Base-by-base conservation (phyloP, 1,140 invertebrate genomes). In the Protaetia brevitarsis region DNA sequence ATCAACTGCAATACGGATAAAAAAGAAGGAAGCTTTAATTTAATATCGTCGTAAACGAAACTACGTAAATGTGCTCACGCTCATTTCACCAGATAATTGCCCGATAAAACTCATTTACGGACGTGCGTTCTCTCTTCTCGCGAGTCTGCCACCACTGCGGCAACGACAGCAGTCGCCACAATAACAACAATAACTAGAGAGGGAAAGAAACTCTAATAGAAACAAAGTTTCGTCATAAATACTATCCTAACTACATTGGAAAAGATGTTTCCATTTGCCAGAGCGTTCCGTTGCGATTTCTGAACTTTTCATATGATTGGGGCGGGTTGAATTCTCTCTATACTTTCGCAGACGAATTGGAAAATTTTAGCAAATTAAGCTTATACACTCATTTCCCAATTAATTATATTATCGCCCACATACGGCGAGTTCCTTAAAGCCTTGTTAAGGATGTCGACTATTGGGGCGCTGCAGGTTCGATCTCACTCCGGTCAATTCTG, bases 221-320 rank as follows among this genome's bases (percentile, higher is more conserved):
- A 51, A 51, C 41, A 51, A 51, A 51, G 41, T 51, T 51, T 51
- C 41, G 41, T 51, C 41, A 51, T 51, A 51, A 51, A 51, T 51
- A 51, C 41, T 10, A 23, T 23, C 41, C 41, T 51, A 51, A 51
- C 41, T 51, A 23, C 41, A n/a, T 19, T 51, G 4, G 16, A 23
- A 19, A 51, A 51, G 41, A 51, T 51, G 41, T 51, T 23, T 21
- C 41, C 41, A 34, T 7, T 19, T n/a, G n/a, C n/a, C n/a, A n/a
- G n/a, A n/a, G n/a, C n/a, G n/a, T n/a, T n/a, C n/a, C n/a, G n/a
- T n/a, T n/a, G n/a, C n/a, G n/a, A n/a, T n/a, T n/a, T n/a, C n/a
- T n/a, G n/a, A n/a, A n/a, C n/a, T n/a, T n/a, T n/a, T n/a, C n/a
- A n/a, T n/a, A n/a, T n/a, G n/a, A n/a, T n/a, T n/a, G n/a, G n/a